Conservation (phyloP, 2,797 vertebrate species). For the Coregonus ussuriensis region DNA sequence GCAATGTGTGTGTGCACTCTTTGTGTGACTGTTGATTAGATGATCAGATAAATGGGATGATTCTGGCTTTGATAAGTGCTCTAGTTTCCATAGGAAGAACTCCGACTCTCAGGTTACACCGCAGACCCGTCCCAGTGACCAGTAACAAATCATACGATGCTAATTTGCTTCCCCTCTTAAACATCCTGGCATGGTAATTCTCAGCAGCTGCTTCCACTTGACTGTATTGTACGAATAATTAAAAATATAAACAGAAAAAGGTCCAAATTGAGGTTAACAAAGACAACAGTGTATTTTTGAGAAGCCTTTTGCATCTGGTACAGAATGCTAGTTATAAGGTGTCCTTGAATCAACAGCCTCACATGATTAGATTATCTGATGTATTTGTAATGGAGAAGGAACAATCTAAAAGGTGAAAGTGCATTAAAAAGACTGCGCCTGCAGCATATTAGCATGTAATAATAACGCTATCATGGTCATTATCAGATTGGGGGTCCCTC, state of each 20-base stretch:
- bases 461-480: constrained; percentile 51
- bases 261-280: constrained; percentile 27
- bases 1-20: too few relatives aligned
- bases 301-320: neutral
- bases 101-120: constrained; percentile 43
- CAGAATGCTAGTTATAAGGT: neutral
- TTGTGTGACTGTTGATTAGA: constrained; percentile 37
- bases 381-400: constrained; percentile 38
- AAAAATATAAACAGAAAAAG: constrained; percentile 53
- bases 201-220: constrained; percentile 65
- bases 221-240: constrained; percentile 54
- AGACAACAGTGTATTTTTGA: neutral
- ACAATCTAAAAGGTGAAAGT: neutral
- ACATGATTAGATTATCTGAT: constrained; percentile 22
- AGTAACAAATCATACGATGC: constrained; percentile 51
- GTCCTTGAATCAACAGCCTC: neutral
- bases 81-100: constrained; percentile 41
- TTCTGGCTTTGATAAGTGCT: constrained; percentile 43
- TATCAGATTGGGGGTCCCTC: constrained; percentile 60
- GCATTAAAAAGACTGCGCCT: neutral
- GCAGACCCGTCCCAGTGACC: constrained; percentile 26
- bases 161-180: constrained; percentile 40
- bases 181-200: constrained; percentile 49
- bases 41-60: constrained; percentile 10
- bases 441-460: constrained; percentile 49